Evolutionary conservation across 64 coral and sea anemone genomes (phyloP), one percentile per base, ranked within the genome.

Genomic region (Stylophora pistillata): DNA sequence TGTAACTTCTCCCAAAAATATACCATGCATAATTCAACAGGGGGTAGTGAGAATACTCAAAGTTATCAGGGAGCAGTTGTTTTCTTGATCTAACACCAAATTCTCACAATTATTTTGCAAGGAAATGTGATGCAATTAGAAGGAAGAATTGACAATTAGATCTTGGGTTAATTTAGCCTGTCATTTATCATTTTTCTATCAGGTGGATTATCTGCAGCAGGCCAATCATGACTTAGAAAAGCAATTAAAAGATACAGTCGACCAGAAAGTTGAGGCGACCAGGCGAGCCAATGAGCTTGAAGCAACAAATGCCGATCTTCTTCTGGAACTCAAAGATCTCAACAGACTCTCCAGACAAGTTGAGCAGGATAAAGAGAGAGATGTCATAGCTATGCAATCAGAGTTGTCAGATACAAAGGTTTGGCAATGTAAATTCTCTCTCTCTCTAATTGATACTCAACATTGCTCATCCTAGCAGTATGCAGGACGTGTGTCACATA

Each of bases 201-300:
- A 99, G 97, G 93, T 99, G 65, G 97, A 99, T 78, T 99, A 99
- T 72, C 94, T 99, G 15, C 97, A 99, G 72, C 97, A 95, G 79
- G 97, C 97, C 10, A 99, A 95, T 87, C 87, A 78, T 60, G 97
- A 99, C 87, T 85, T 99, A 59, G 97, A 99, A 69, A 95, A 92
- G 16, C 88, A 88, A 57, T 72, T 99, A 23, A 94, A 93, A 63
- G 88, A 99, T 72, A 74, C 93, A 54, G 41, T 95, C 34, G 89
- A 93, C 34, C 88, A 95, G 47, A 84, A 90, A 63, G 73, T 79
- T 85, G 90, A 89, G 77, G 87, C 83, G 20, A 88, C 89, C 12
- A 76, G 85, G 71, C 91, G 75, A 93, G 62, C 88, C 11, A 88
- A 71, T 53, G 97, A 95, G 18, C 58, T 89, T 83, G 94, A 93